Conservation (phyloP, 2,797 vertebrate genomes). For the Loriculus beryllinus region DNA sequence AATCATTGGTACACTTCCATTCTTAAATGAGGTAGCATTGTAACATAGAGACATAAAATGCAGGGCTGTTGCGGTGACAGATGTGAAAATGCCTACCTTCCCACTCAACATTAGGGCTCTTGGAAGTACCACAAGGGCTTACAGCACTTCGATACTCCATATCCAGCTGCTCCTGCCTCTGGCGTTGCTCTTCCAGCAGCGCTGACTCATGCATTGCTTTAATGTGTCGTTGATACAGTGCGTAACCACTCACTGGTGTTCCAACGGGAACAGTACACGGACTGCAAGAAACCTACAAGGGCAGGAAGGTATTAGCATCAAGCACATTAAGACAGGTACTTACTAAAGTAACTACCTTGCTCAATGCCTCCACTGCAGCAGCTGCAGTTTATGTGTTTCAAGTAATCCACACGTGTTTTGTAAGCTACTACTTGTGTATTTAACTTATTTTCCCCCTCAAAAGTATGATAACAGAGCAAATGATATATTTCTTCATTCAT, state of each 20-base stretch:
- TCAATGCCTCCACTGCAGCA: neutral
- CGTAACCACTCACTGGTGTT: constrained; percentile 83
- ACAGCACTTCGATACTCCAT: constrained; percentile 80
- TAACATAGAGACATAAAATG: neutral
- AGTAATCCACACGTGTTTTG: neutral
- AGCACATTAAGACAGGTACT: neutral
- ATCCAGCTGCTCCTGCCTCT: constrained; percentile 90
- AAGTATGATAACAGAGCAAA: neutral
- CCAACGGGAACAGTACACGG: constrained; percentile 77
- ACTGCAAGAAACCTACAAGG: constrained; percentile 72
- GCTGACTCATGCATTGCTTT: constrained; percentile 93
- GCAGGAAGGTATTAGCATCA: neutral
- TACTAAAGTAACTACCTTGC: neutral
- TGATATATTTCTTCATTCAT: neutral
- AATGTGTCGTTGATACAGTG: constrained; percentile 94
- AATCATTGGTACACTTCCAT: neutral
- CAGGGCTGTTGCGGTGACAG: neutral
- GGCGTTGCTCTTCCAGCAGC: constrained; percentile 89
- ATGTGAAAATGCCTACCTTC: constrained; percentile 79
- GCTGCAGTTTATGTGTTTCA: neutral
- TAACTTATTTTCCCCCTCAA: neutral
- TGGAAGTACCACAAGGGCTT: constrained; percentile 79
- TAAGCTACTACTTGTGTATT: neutral
- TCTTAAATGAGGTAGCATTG: neutral
- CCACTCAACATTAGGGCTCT: constrained; percentile 88